phyloP scores from a whole-genome alignment of 2,888 invertebrate species.

The Stenodera caucasica region DNA sequence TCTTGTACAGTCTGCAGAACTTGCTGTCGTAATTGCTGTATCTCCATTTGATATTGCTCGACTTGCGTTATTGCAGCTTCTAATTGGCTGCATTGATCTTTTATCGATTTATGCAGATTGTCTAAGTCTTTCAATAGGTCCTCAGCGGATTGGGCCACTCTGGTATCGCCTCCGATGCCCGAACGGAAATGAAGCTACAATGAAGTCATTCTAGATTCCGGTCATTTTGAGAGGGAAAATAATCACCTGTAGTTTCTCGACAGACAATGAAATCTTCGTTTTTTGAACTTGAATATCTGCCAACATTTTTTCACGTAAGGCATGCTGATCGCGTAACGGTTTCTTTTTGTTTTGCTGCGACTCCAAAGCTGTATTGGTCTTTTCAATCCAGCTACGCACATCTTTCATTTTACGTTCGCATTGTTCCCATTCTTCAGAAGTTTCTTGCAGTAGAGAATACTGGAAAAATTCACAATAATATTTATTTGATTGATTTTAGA shows the following conservation, averaged over 20 bases:
- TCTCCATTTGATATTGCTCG: slow-evolving; percentile 85
- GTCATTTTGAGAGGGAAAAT: neutral
- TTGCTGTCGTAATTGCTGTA: slow-evolving; percentile 80
- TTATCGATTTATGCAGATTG: slow-evolving; percentile 63
- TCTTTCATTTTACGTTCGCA: slow-evolving; percentile 93
- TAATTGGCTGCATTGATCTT: slow-evolving; percentile 67
- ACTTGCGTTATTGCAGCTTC: slow-evolving; percentile 80
- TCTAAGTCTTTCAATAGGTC: slow-evolving; percentile 72
- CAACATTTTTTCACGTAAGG: slow-evolving; percentile 80
- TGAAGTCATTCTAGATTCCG: neutral
- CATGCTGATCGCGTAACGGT: slow-evolving; percentile 84
- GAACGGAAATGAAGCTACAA: slow-evolving; percentile 83
- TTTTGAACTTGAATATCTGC: slow-evolving; percentile 87
- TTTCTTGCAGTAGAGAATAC: slow-evolving; percentile 87
- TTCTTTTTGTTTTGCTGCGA: slow-evolving; percentile 83
- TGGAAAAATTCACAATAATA: slow-evolving; percentile 54
- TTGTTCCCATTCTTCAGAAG: slow-evolving; percentile 94
- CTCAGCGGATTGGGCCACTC: slow-evolving; percentile 72
- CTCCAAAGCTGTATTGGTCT: slow-evolving; percentile 75
- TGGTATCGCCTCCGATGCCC: slow-evolving; percentile 78
- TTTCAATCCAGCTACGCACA: slow-evolving; percentile 86
- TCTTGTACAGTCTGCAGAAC: slow-evolving; percentile 87
- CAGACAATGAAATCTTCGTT: slow-evolving; percentile 84
- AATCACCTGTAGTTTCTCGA: slow-evolving; percentile 86
- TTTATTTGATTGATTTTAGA: slow-evolving; percentile 2